These are phyloP conservation scores for Alosa alosa DNA, from an alignment of 2,113 vertebrate genomes.

Conservation along the genomic window DNA sequence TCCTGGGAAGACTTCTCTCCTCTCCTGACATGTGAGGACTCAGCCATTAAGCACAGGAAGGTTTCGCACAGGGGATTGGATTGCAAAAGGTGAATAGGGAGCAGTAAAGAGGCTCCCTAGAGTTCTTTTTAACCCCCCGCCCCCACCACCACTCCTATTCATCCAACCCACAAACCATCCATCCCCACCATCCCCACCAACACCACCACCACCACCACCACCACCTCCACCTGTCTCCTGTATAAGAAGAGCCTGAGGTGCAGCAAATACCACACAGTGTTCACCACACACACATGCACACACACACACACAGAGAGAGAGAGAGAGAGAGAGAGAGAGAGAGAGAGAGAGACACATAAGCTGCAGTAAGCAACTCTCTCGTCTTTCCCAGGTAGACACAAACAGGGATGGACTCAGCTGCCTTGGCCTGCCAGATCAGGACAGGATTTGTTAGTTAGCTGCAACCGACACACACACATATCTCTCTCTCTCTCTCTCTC, in stretches of 20 bases:
- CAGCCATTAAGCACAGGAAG: conserved; percentile 48
- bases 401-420: neutral
- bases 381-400: neutral
- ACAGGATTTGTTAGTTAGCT: conserved; percentile 31
- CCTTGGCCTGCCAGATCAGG: neutral
- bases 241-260: conserved; percentile 10
- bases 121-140: neutral
- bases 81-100: conserved; percentile 25
- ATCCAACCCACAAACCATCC: neutral
- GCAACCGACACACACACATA: neutral
- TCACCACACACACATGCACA: neutral
- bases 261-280: conserved; percentile 2
- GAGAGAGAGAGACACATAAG: neutral
- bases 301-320: neutral
- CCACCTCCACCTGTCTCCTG: neutral
- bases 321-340: neutral
- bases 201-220: neutral
- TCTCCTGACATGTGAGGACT: conserved; percentile 50
- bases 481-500: too few species aligned
- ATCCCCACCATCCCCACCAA: neutral
- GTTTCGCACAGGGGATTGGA: conserved; percentile 45
- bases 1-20: conserved; percentile 53
- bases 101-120: conserved; percentile 8
- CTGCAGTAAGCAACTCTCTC: conserved; percentile 11
- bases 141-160: neutral